Base-by-base conservation (phyloP, 2,113 vertebrate genomes). In the Chloroceryle aenea region DNA sequence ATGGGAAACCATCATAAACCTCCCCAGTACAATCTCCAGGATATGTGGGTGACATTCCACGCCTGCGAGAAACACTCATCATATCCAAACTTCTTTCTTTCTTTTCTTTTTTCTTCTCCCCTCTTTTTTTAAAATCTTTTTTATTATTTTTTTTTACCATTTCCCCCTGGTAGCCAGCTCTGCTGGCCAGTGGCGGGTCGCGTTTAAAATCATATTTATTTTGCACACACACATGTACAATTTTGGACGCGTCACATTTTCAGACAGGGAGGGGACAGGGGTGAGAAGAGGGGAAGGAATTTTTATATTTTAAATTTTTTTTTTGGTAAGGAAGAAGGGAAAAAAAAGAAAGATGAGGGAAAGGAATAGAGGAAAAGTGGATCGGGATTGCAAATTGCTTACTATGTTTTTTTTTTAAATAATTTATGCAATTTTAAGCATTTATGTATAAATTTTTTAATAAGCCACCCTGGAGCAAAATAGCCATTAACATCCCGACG, bases 361-460 rank as follows among this genome's bases (percentile, higher is more conserved):
- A 95, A 93, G 96, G 90, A 96, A 95, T 92, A 94, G 93, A 97
- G 95, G 89, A 87, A 80, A 88, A 97, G 95, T 92, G 77, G 93
- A 93, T 94, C 58, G 55, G 97, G 98, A 97, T 95, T 97, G 98
- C 98, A 98, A 98, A 99, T 99, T 99, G 99, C 99, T 99, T 99
- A 99, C 99, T 99, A 97, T 98, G 98, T 98, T 98, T 97, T 95
- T 98, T 99, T 99, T 99, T 98, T 99, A 97, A 99, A 99, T 99
- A 99, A 99, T 99, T 99, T 99, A 99, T 99, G 99, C 99, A 99
- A 99, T 99, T 99, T 99, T 99, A 98, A 99, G 99, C 99, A 99
- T 99, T 99, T 99, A 99, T 99, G 99, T 99, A 99, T 99, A 99
- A 99, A 99, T 99, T 99, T 99, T 99, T 99, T 99, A 99, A 99